Evolutionary conservation across 2,113 vertebrate genomes (phyloP).

Genomic region (Pteruthius melanotis): DNA sequence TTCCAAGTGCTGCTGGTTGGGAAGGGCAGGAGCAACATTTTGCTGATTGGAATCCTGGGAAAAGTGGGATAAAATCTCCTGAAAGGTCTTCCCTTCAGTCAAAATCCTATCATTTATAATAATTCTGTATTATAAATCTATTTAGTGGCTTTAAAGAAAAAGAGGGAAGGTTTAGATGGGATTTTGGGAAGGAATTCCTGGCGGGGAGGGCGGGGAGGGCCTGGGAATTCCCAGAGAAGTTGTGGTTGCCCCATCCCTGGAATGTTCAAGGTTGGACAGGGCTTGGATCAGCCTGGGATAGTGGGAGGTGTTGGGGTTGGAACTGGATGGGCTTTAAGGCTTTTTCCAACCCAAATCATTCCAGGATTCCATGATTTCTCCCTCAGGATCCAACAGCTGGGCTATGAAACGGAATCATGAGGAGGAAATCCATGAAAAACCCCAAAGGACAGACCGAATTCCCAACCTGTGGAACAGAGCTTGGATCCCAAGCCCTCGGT

Average conservation of each 20-base stretch:
- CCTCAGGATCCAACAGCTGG: background rate
- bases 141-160: background rate
- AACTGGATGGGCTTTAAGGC: background rate
- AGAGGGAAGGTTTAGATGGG: background rate
- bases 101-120: background rate
- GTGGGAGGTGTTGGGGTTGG: background rate
- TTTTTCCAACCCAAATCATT: background rate
- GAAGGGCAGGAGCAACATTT: background rate
- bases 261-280: background rate
- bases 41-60: background rate
- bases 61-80: background rate
- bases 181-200: background rate
- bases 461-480: background rate
- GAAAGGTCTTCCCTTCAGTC: background rate
- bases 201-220: background rate
- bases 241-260: background rate
- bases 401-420: background rate
- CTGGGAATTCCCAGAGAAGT: too few species aligned
- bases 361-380: background rate
- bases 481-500: background rate
- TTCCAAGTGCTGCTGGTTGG: background rate
- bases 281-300: background rate
- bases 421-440: background rate
- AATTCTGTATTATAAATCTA: too few species aligned
- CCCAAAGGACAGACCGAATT: background rate